A percentile compares a stretch with the other conserved stretches of the same genome.
phyloP scores from a whole-genome alignment of 2,113 vertebrate species.

The Nothoprocta perdicaria region DNA sequence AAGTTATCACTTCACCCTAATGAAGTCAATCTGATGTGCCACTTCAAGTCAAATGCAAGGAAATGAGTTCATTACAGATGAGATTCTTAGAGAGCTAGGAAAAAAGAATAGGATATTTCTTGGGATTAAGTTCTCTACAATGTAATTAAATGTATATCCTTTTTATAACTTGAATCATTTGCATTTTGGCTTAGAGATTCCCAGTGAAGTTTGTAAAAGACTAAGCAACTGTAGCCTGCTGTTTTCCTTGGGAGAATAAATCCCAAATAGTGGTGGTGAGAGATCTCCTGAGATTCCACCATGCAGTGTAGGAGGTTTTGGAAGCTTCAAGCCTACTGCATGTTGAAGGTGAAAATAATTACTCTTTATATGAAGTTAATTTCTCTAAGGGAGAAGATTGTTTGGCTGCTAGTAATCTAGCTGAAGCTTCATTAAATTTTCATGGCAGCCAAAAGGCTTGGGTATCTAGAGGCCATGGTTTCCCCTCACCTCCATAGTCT shows the following conservation, averaged over 20 bases:
- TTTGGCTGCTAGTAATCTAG: neutral
- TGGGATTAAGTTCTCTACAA: too few species aligned
- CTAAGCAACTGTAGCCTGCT: neutral
- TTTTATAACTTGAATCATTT: neutral
- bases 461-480: neutral
- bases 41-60: neutral
- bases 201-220: neutral
- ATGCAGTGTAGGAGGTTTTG: neutral
- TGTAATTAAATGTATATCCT: neutral
- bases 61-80: neutral
- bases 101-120: too few species aligned
- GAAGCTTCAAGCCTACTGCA: neutral
- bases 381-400: neutral
- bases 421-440: constrained; percentile 20
- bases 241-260: neutral
- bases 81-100: too few species aligned
- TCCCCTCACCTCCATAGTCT: constrained; percentile 24
- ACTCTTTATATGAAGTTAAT: neutral
- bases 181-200: too few species aligned
- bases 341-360: neutral
- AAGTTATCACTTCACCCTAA: neutral
- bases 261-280: neutral
- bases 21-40: neutral
- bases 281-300: neutral
- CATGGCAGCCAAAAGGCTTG: neutral